Evolutionary conservation across 2,888 invertebrate species (phyloP).

Genomic region (Drosophila peninsularis): DNA sequence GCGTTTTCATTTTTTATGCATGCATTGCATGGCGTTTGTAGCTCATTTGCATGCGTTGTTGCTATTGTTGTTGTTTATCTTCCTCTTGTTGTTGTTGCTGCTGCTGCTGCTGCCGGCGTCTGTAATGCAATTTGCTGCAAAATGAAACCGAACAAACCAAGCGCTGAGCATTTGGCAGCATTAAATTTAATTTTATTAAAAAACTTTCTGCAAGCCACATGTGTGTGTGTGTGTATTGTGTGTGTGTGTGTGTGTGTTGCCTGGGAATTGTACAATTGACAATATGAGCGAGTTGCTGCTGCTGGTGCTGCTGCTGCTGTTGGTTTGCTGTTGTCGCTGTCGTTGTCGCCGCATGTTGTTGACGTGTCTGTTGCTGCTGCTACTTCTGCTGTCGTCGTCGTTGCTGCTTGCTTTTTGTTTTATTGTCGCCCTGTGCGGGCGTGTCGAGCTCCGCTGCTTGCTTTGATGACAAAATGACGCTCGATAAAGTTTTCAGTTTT

Average conservation of each 20-base stretch:
- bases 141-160: slow-evolving; percentile 68
- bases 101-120: slow-evolving; percentile 30
- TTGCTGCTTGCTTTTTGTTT: slow-evolving; percentile 53
- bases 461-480: slow-evolving; percentile 46
- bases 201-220: slow-evolving; percentile 57
- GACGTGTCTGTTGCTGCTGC: slow-evolving; percentile 69
- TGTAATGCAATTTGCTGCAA: slow-evolving; percentile 76
- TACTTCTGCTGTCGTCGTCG: slow-evolving; percentile 26
- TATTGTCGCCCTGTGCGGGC: slow-evolving; percentile 60
- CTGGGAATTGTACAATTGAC: slow-evolving; percentile 76
- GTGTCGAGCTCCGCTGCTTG: slow-evolving; percentile 44
- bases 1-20: slow-evolving; percentile 74
- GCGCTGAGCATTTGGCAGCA: slow-evolving; percentile 69
- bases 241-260: slow-evolving; percentile 32
- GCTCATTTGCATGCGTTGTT: slow-evolving; percentile 75
- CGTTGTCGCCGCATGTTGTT: slow-evolving; percentile 73
- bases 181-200: slow-evolving; percentile 80
- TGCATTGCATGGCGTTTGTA: slow-evolving; percentile 76
- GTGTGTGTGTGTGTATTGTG: slow-evolving; percentile 21
- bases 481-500: slow-evolving; percentile 65
- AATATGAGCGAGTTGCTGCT: slow-evolving; percentile 63
- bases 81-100: slow-evolving; percentile 23
- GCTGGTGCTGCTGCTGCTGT: slow-evolving; percentile 33
- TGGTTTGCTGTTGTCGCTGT: slow-evolving; percentile 34
- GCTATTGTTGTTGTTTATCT: slow-evolving; percentile 39